Evolutionary conservation across 2,888 invertebrate species (phyloP), one percentile per base, ranked within the genome.

Genomic region (Beris morrisii): DNA sequence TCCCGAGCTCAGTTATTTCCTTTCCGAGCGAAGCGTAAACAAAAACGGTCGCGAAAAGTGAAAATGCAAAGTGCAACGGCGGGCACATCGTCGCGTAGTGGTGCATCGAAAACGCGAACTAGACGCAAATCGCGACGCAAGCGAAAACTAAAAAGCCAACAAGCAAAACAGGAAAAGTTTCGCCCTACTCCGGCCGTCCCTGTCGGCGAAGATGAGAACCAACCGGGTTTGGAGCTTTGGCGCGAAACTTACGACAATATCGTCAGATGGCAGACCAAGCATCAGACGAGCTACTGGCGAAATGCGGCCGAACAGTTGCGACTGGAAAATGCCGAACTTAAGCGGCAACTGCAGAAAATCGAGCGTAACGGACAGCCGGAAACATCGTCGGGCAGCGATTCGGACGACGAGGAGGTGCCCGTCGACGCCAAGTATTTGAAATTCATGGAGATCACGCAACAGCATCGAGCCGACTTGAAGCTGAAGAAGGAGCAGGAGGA

Each of bases 181-280:
- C 6, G 5, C 48, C 5, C n/a, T 48, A 4, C 15, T 12, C 5
- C 15, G 5, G n/a, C 7, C 12, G 7, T 9, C 7, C 38, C 38
- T 38, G 38, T 12, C 48, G 48, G n/a, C n/a, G 6, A 48, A 6
- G 11, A 6, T 6, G 48, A 48, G 6, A 32, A 28, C 44, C 50
- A 11, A 28, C 11, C 13, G 6, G 64, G 55, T 46, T 44, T 54
- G 6, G 45, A 65, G 4, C 31, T 69, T n/a, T 69, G 69, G 69
- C 31, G 45, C 6, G 38, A 59, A 22, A 69, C 69, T 11, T 69
- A 69, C 44, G 64, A 66, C 22, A 69, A 69, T 64, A 30, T 69
- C 13, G 53, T 56, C 38, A 66, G 55, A 52, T 69, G 69, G 66
- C 69, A 69, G 46, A 46, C 50, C 11, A 45, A 69, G 22, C 57